phyloP scores from a whole-genome alignment of 2,888 invertebrate species.

The Thyatira batis region DNA sequence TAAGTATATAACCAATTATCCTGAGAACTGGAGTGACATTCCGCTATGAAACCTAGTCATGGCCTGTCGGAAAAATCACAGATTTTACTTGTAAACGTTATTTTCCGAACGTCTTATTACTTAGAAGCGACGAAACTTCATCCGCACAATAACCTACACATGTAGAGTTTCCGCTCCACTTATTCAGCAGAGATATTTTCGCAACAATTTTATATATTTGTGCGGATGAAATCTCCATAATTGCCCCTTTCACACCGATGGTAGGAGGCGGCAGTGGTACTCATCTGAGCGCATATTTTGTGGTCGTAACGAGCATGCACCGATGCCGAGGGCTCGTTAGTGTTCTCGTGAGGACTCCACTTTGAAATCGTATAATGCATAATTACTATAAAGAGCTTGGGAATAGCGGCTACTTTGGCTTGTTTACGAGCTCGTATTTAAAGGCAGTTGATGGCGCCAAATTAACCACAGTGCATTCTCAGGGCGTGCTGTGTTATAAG shows the following conservation, averaged over 20 bases:
- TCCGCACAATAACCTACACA: background rate
- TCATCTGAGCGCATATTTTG: conserved; percentile 7
- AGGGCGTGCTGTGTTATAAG: too few species aligned
- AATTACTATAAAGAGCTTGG: background rate
- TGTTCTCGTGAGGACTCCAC: background rate
- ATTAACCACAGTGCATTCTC: too few species aligned
- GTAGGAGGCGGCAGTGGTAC: background rate
- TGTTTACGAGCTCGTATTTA: too few species aligned
- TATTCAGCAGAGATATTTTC: background rate
- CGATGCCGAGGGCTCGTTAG: conserved; percentile 7
- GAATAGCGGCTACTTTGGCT: too few species aligned
- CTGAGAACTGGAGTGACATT: too few species aligned
- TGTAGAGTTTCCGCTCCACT: background rate
- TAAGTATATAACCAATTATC: too few species aligned
- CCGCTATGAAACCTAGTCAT: too few species aligned
- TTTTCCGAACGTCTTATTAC: background rate
- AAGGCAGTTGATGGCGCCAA: too few species aligned
- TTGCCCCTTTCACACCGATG: conserved; percentile 1
- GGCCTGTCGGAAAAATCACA: background rate
- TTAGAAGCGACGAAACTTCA: background rate
- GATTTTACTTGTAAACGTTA: background rate
- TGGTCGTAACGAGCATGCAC: conserved; percentile 6
- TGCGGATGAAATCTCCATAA: conserved; percentile 1
- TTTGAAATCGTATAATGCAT: background rate
- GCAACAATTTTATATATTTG: background rate